These are phyloP conservation scores for Coregonus sp. DNA, from an alignment of 2,797 vertebrate genomes.

Conservation along the genomic window DNA sequence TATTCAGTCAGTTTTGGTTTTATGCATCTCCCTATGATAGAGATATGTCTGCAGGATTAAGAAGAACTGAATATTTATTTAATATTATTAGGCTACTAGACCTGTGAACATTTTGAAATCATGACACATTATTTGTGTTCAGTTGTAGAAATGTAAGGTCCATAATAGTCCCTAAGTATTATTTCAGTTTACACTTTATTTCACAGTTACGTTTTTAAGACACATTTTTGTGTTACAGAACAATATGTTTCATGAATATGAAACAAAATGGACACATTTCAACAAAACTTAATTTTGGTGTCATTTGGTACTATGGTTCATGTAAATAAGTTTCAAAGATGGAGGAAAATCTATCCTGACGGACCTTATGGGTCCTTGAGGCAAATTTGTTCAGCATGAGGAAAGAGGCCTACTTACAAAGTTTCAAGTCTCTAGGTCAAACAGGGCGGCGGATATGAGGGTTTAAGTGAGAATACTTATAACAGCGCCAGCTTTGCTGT, in stretches of 20 bases:
- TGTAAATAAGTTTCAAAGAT: no score
- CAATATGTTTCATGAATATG: conserved; percentile 47
- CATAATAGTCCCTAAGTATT: neutral
- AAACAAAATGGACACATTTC: conserved; percentile 55
- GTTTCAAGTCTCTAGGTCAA: no score
- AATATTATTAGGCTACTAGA: neutral
- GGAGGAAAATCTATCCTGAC: no score
- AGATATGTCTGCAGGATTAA: neutral
- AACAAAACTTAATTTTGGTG: neutral
- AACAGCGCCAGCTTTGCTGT: no score
- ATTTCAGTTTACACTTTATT: conserved; percentile 40
- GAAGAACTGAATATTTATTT: neutral
- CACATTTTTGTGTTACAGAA: conserved; percentile 64
- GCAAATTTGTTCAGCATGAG: no score
- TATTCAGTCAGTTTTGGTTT: neutral
- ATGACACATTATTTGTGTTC: neutral
- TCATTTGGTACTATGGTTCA: no score
- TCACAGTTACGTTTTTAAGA: conserved; percentile 57
- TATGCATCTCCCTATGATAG: neutral
- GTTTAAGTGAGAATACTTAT: no score
- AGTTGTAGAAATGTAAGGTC: no score
- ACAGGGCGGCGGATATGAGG: no score
- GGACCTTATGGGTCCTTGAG: no score
- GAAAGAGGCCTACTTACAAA: no score
- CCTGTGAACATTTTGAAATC: neutral